Base-by-base conservation (phyloP, 2,888 invertebrate species). In the Ophonus ardosiacus region DNA sequence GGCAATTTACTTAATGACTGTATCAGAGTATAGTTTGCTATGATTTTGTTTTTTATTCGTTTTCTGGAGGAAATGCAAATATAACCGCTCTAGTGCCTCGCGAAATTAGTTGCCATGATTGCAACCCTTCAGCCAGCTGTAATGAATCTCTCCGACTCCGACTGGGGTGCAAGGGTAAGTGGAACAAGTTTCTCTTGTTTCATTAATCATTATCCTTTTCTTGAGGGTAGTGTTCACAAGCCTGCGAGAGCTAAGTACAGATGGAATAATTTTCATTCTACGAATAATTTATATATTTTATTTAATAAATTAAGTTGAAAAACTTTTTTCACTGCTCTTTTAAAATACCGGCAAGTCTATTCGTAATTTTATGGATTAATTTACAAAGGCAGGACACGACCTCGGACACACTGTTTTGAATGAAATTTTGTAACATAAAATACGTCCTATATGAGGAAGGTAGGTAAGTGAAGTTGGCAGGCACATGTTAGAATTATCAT, bases 121-220 rank as follows among this genome's bases (percentile, higher is more conserved):
- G 18, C 21, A 61, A 21, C 61, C 61, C 61, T 61, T 61, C 61
- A 21, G 61, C 21, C 61, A 8, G 21, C 21, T 61, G 61, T 21
- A 61, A 61, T 61, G 61, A 61, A 61, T 61, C 61, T 61, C 61
- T 8, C 21, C 61, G 18, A 24, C 24, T 24, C 61, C 7, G 17
- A 43, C 18, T 21, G 61, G 61, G 21, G 61, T 21, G 13, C 61
- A 61, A 61, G 61, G 61, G 18, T 61, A 61, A 61, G 61, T 61
- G 61, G 61, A 61, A 61, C 61, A 61, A 61, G 61, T 61, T 61
- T 61, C 61, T 61, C 61, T 21, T 61, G 61, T 61, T 61, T 61
- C 61, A 61, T 61, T 61, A 61, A 61, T 61, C 61, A 61, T 61
- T 61, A 61, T 61, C 61, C 61, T 61, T 61, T 61, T 61, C 61